Conservation (phyloP, 2,888 invertebrate genomes). For the Axea sp. region DNA sequence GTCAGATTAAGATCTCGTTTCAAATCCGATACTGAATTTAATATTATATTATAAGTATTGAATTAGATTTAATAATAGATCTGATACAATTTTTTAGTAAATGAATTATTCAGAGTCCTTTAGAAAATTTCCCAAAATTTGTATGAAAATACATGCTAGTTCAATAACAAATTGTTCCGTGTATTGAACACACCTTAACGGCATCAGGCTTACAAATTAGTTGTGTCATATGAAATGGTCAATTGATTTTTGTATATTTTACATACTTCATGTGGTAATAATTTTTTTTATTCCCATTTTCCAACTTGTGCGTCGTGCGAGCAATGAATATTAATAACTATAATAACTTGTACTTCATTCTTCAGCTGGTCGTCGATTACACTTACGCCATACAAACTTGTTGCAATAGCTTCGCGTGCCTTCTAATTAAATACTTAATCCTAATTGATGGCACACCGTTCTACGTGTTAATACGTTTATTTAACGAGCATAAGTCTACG, state of each 20-base stretch:
- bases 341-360: slow-evolving; percentile 50
- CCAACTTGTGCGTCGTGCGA: slow-evolving; percentile 1
- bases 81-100: too few species aligned
- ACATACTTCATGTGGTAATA: slow-evolving; percentile 1
- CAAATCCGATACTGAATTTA: too few species aligned
- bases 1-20: too few species aligned
- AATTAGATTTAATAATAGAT: too few species aligned
- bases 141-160: too few species aligned
- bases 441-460: slow-evolving; percentile 52
- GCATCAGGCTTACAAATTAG: slow-evolving; percentile 5
- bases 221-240: slow-evolving; percentile 6
- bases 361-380: slow-evolving; percentile 45
- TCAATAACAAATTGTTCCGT: too few species aligned
- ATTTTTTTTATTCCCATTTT: slow-evolving; percentile 13
- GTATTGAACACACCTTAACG: background rate
- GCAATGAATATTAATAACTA: slow-evolving; percentile 53
- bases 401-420: slow-evolving; percentile 46
- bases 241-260: slow-evolving; percentile 17
- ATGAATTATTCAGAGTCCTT: too few species aligned
- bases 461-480: slow-evolving; percentile 51
- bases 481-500: slow-evolving; percentile 27
- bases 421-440: slow-evolving; percentile 57
- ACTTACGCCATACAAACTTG: slow-evolving; percentile 45
- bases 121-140: too few species aligned
- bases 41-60: too few species aligned